Conservation (phyloP, 2,888 invertebrate species). For the Lepidocyrtinus sp. region DNA sequence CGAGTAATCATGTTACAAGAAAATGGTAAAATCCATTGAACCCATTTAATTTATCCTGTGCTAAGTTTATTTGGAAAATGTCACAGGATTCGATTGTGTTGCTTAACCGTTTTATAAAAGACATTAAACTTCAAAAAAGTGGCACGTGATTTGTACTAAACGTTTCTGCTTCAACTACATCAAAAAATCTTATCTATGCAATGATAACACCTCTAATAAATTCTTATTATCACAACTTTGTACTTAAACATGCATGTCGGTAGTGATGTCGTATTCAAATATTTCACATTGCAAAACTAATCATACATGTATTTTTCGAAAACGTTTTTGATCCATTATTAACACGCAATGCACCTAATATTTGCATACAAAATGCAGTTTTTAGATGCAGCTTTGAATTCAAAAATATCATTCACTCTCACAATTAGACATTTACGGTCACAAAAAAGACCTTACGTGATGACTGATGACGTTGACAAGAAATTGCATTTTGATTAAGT, state of each 20-base stretch:
- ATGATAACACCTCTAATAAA: no score
- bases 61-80: background rate
- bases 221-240: no score
- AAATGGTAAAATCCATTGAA: background rate
- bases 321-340: background rate
- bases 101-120: background rate
- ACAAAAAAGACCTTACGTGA: constrained; percentile 9
- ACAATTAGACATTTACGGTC: background rate
- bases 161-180: no score
- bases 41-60: background rate
- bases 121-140: background rate
- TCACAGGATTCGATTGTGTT: background rate
- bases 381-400: background rate
- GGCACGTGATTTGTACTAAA: no score
- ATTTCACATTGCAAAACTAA: no score
- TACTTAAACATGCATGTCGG: no score
- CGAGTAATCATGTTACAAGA: no score
- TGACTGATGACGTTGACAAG: constrained; percentile 6
- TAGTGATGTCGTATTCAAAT: no score
- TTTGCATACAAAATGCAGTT: constrained; percentile 9
- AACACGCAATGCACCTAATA: background rate
- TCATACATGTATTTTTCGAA: background rate
- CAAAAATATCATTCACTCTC: no score
- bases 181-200: no score
- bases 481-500: constrained; percentile 1